Base-by-base conservation (phyloP, 2,113 vertebrate genomes). In the Aspiorhynchus laticeps region DNA sequence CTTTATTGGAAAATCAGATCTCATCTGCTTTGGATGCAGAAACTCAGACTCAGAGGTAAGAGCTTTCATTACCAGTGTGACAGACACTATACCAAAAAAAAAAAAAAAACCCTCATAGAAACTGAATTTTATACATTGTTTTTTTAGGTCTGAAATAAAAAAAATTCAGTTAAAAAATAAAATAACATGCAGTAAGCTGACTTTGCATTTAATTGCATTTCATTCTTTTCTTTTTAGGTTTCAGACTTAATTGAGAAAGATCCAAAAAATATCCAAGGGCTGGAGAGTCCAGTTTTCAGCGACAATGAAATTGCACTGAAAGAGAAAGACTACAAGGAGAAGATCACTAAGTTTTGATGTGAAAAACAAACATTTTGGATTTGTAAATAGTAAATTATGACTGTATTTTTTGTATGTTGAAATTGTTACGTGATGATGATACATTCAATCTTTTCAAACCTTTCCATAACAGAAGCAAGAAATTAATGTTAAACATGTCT, bases 1-100 rank as follows among this genome's bases (percentile, higher is more conserved):
- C 67, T 94, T 96, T 87, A 90, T 96, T 83, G 90, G 7, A 75
- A 94, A 36, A 87, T 90, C 38, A 4, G 93, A 95, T 87, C 83
- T 96, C 9, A n/a, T 93, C 41, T 95, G 93, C 90, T 95, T 92
- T 86, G 65, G 28, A 17, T 89, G 86, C 43, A 86, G 63, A 26
- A 84, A 24, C 24, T 87, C 91, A 56, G 89, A 91, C 14, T 77
- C 77, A 73, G 31, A 93, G 94, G 95, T 95, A 89, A 86, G 91
- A 38, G 51, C 51, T 85, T 8, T 85, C 21, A 85, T 14, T 61
- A 11, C 36, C 61, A 74, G 12, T 17, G 0, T 83, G 38, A 75
- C 5, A 26, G 88, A 87, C 12, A 71, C 28, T 1, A 1, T 19
- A 53, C 28, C 0, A 69, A 7, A 31, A 17, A 51, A 56, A 56